These are phyloP conservation scores for Dynastes maya DNA, from an alignment of 2,888 invertebrate genomes.

Conservation along the genomic window DNA sequence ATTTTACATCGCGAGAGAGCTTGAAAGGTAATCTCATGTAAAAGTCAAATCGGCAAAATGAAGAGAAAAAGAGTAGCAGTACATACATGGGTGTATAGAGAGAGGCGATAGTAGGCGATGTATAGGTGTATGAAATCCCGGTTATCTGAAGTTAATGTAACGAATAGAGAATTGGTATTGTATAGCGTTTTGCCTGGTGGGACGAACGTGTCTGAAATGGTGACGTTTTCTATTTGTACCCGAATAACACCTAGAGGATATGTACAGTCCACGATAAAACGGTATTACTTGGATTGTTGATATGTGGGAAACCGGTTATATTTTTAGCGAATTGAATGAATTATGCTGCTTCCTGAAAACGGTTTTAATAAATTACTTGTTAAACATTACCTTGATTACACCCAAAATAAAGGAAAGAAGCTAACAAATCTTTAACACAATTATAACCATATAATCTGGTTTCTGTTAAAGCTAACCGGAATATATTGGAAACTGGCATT, in stretches of 20 bases:
- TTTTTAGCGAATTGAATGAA: too few relatives aligned
- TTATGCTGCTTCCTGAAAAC: too few relatives aligned
- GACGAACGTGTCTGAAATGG: conserved; percentile 53
- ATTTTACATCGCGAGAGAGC: conserved; percentile 17
- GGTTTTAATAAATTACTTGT: too few relatives aligned
- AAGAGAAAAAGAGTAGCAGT: neutral
- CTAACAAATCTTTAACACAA: too few relatives aligned
- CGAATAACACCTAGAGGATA: conserved; percentile 22
- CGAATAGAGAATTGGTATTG: conserved; percentile 54
- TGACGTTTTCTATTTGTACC: conserved; percentile 36
- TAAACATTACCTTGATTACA: too few relatives aligned
- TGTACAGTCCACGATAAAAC: neutral
- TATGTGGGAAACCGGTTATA: too few relatives aligned
- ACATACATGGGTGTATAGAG: neutral
- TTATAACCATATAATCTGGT: too few relatives aligned
- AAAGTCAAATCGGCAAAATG: conserved; percentile 24
- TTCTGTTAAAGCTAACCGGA: too few relatives aligned
- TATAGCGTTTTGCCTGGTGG: conserved; percentile 51
- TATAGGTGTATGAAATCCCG: conserved; percentile 15
- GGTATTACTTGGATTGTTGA: too few relatives aligned
- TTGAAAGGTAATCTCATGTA: conserved; percentile 36
- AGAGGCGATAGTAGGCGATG: neutral
- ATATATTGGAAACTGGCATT: too few relatives aligned
- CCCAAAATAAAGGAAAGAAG: too few relatives aligned
- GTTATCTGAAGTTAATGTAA: conserved; percentile 42